These are phyloP conservation scores for Shargacucullia verbasci DNA, from an alignment of 2,888 invertebrate genomes.

Conservation along the genomic window DNA sequence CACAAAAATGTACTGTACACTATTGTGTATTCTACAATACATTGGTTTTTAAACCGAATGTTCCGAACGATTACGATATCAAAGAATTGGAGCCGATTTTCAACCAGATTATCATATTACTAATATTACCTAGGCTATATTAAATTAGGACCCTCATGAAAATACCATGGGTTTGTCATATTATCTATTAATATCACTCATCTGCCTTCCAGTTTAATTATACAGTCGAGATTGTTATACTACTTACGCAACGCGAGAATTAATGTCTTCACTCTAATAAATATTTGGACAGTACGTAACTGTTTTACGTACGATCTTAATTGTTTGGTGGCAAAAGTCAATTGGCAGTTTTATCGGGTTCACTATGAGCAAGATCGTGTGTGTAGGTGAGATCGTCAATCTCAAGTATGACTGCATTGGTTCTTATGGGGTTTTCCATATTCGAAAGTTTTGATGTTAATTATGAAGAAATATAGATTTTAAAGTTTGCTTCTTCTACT, in stretches of 20 bases:
- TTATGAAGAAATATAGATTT: conserved; percentile 21
- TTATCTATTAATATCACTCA: too few species aligned
- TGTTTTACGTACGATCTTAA: conserved; percentile 54
- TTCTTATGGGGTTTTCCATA: conserved; percentile 48
- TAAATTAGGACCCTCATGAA: too few species aligned
- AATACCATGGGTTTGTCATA: too few species aligned
- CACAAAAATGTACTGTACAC: too few species aligned
- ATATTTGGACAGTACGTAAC: conserved; percentile 64
- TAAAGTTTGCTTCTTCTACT: background rate
- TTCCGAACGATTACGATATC: too few species aligned
- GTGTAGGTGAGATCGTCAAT: conserved; percentile 51
- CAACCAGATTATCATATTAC: too few species aligned
- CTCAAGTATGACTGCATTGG: conserved; percentile 33
- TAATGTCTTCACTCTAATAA: conserved; percentile 62
- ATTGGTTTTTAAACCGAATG: too few species aligned
- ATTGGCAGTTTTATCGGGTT: conserved; percentile 59
- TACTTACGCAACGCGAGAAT: conserved; percentile 59
- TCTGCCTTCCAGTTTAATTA: too few species aligned
- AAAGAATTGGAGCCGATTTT: too few species aligned
- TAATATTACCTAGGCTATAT: too few species aligned
- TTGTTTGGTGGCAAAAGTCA: conserved; percentile 62
- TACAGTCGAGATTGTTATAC: conserved; percentile 6
- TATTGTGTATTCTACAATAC: too few species aligned
- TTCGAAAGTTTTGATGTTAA: conserved; percentile 17
- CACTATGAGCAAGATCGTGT: conserved; percentile 41